phyloP scores from a whole-genome alignment of 2,797 vertebrate species.

The Harpagifer antarcticus region DNA sequence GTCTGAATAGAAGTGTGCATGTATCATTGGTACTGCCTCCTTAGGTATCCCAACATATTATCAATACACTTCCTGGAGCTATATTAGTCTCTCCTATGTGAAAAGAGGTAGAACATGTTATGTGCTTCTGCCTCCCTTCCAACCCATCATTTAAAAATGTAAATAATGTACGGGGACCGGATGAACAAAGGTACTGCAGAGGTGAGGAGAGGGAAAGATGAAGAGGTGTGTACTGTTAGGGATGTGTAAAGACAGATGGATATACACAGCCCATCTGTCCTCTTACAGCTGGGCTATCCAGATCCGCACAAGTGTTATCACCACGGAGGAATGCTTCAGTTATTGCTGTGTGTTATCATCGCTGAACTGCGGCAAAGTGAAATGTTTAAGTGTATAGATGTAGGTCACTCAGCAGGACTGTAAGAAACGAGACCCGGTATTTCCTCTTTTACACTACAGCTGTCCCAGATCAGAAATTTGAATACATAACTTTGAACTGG shows the following conservation, averaged over 20 bases:
- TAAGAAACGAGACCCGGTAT: background rate
- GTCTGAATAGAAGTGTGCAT: too few relatives aligned
- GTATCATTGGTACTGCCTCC: too few relatives aligned
- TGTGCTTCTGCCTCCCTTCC: too few relatives aligned
- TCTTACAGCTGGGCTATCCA: conserved; percentile 41
- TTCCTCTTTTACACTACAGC: background rate
- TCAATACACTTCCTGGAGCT: too few relatives aligned
- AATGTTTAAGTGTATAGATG: background rate
- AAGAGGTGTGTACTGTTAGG: conserved; percentile 38
- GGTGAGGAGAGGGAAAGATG: conserved; percentile 37
- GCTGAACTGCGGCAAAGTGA: conserved; percentile 9
- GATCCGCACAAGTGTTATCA: conserved; percentile 3
- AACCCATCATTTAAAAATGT: too few relatives aligned
- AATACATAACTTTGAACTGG: background rate
- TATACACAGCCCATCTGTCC: conserved; percentile 58
- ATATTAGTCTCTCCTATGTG: too few relatives aligned
- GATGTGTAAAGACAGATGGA: conserved; percentile 60
- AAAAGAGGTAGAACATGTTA: too few relatives aligned
- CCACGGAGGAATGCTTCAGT: conserved; percentile 20
- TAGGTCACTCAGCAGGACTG: conserved; percentile 5
- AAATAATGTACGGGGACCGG: conserved; percentile 18
- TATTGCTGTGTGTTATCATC: conserved; percentile 18
- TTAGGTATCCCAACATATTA: too few relatives aligned
- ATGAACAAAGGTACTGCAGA: conserved; percentile 40
- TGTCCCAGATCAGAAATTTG: background rate